Evolutionary conservation across 2,113 vertebrate genomes (phyloP), one percentile per base, ranked within the genome.

Genomic region (Phaethornis superciliosus): DNA sequence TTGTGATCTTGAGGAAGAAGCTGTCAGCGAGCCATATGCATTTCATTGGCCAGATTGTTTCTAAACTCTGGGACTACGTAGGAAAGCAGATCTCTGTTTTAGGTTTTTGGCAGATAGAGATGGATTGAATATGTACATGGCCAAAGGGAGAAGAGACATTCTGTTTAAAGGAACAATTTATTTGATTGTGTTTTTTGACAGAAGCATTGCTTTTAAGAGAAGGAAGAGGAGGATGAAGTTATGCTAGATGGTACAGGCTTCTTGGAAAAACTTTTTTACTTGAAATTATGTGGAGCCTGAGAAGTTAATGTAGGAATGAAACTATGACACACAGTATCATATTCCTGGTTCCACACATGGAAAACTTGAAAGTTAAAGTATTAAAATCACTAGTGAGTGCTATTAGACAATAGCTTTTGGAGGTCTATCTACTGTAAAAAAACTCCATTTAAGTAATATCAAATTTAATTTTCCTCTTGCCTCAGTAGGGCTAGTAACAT

Each of bases 61-160:
- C 65, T 84, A 42, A 92, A 89, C 58, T 95, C 81, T 74, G 32
- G 13, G 55, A 74, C 82, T 87, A 40, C 42, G 26, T 10, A 55
- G 70, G 67, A 89, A 95, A 94, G 44, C 58, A 81, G 52, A 95
- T 93, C 86, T 92, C n/a, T 67, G 71, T 83, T 88, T 88, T 56
- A 82, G 88, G 62, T 70, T 88, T 69, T 93, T 93, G 59, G 52
- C 10, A 9, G 84, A 77, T 85, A 91, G 32, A 94, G 90, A 79
- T 67, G 28, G 68, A 94, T 95, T 88, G 40, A 28, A 65, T 90
- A 26, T 90, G 91, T 76, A 62, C 16, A 18, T 32, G 40, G 37
- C 62, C 46, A 68, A 46, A 90, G 71, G 90, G 56, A 62, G 35
- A 87, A 72, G 35, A 81, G 44, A 30, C 19, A 8, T 76, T 90